A percentile compares a stretch with the other conserved stretches of the same genome.
These are phyloP conservation scores for Catalaphyllia jardinei DNA, from an alignment of 64 coral and sea anemone species.

Conservation along the genomic window DNA sequence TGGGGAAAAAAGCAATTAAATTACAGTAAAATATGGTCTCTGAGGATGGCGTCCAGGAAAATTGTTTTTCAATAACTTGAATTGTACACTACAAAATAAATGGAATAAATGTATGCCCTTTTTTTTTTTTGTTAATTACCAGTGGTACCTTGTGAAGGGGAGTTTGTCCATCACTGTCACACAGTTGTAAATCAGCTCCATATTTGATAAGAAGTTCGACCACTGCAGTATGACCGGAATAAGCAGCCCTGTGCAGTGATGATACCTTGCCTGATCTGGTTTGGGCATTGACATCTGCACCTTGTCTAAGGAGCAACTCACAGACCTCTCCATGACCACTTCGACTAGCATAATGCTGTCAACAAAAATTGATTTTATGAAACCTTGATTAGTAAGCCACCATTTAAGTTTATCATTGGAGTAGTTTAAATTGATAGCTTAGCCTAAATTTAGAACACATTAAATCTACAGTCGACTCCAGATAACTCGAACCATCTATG, in stretches of 20 bases:
- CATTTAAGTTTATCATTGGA: no score
- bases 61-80: no score
- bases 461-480: no score
- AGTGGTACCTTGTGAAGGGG: constrained; percentile 62
- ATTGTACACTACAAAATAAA: no score
- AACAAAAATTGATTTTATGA: background rate
- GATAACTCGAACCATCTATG: no score
- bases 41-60: no score
- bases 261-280: constrained; percentile 79
- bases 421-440: no score
- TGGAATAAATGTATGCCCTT: background rate
- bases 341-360: constrained; percentile 86
- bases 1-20: no score
- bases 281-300: constrained; percentile 66
- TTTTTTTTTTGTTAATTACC: no score
- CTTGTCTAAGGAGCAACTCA: constrained; percentile 60
- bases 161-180: constrained; percentile 84
- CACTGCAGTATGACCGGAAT: constrained; percentile 53
- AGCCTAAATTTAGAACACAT: no score
- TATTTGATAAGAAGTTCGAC: constrained; percentile 64
- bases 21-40: no score
- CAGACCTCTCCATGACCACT: constrained; percentile 70
- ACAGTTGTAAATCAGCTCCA: constrained; percentile 58
- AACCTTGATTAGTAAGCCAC: no score
- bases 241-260: constrained; percentile 82